Evolutionary conservation across 2,888 invertebrate species (phyloP).

Genomic region (Prosapia bicincta): DNA sequence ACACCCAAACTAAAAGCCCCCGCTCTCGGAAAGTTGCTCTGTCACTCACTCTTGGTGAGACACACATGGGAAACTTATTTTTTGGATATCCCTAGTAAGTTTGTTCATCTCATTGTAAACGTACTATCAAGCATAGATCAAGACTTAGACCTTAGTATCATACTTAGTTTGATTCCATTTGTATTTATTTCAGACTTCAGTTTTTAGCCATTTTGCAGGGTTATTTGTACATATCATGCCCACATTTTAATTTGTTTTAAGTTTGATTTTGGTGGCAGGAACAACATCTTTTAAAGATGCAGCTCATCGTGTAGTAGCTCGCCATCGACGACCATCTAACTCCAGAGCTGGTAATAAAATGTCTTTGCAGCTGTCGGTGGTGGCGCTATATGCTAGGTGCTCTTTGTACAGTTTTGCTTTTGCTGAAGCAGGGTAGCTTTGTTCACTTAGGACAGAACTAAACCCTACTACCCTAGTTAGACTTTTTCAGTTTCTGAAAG

Average conservation of each 20-base stretch:
- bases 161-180: not conserved
- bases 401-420: not conserved
- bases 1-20: no score
- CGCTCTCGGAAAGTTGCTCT: no score
- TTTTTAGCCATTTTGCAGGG: not conserved
- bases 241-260: not conserved
- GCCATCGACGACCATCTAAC: not conserved
- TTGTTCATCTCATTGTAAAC: not conserved
- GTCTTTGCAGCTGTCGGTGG: not conserved
- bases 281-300: slow-evolving; percentile 1
- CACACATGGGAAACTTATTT: no score
- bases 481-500: no score
- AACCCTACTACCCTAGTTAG: not conserved
- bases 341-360: slow-evolving; percentile 22
- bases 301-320: not conserved
- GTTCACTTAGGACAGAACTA: not conserved
- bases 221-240: not conserved
- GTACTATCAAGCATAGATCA: not conserved
- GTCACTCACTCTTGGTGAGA: no score
- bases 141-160: not conserved
- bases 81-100: no score
- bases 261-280: slow-evolving; percentile 20
- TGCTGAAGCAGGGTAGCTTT: not conserved
- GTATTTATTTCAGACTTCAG: not conserved
- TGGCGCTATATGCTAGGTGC: not conserved